phyloP scores from a whole-genome alignment of 2,797 vertebrate genomes.

The Vespertilio murinus region DNA sequence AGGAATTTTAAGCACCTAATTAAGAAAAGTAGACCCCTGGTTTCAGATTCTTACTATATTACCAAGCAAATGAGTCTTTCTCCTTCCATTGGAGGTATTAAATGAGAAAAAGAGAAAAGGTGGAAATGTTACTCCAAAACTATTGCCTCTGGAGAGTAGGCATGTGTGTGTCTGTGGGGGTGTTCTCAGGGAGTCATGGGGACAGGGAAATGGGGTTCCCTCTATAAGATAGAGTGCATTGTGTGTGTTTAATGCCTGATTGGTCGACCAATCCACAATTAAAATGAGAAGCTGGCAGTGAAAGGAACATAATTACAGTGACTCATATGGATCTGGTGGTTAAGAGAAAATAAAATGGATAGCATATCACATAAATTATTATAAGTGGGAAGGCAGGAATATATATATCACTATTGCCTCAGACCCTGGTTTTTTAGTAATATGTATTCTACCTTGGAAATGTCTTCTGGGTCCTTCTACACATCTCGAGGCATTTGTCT shows the following conservation, averaged over 20 bases:
- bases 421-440: not conserved
- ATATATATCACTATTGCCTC: not conserved
- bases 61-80: not conserved
- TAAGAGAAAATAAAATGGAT: not conserved
- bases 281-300: not conserved
- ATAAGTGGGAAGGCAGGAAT: not conserved
- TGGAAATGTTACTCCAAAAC: not conserved
- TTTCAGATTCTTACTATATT: not conserved
- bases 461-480: not conserved
- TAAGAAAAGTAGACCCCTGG: not conserved
- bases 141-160: not conserved
- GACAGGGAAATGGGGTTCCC: not conserved
- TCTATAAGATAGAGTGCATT: not conserved
- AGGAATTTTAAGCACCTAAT: not conserved
- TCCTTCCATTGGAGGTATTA: not conserved
- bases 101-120: not conserved
- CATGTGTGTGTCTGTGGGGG: no score
- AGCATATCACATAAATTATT: not conserved
- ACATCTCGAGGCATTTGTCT: not conserved
- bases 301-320: conserved; percentile 40
- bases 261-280: conserved; percentile 3
- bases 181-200: not conserved
- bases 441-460: not conserved
- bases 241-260: conserved; percentile 1
- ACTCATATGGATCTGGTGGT: not conserved